Evolutionary conservation across 1,140 invertebrate genomes (phyloP).

Genomic region (Anadara kagoshimensis): DNA sequence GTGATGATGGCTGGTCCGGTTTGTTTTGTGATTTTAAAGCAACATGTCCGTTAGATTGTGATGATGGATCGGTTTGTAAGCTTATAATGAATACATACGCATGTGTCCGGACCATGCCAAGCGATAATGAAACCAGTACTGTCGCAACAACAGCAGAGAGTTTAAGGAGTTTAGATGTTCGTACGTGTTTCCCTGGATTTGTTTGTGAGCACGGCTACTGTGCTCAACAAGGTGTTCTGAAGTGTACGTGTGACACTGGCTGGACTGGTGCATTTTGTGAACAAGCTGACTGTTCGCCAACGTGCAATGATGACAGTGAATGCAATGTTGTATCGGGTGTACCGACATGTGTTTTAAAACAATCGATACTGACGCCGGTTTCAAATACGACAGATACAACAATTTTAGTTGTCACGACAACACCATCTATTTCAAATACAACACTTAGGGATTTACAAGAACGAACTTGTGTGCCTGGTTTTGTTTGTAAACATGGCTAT

Average conservation of each 20-base stretch:
- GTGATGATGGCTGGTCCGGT: too few relatives aligned
- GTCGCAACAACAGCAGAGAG: too few relatives aligned
- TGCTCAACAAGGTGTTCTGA: too few relatives aligned
- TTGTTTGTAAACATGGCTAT: conserved; percentile 22
- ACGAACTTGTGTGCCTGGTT: conserved; percentile 2
- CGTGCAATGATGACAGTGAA: neutral
- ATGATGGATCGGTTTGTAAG: too few relatives aligned
- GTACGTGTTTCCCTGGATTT: too few relatives aligned
- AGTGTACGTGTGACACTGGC: neutral
- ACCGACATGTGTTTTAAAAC: neutral
- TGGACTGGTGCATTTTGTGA: conserved; percentile 2
- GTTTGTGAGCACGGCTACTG: too few relatives aligned
- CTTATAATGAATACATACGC: too few relatives aligned
- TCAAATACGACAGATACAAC: neutral
- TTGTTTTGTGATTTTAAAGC: too few relatives aligned
- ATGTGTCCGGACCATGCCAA: too few relatives aligned
- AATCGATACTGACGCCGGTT: neutral
- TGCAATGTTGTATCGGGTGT: neutral
- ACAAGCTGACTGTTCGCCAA: neutral
- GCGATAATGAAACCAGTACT: too few relatives aligned
- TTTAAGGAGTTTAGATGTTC: too few relatives aligned
- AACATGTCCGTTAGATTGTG: too few relatives aligned
- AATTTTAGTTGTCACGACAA: neutral
- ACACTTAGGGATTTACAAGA: neutral
- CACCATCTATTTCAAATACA: neutral